Percentiles rank a stretch among this genome's conserved stretches.
These are phyloP conservation scores for Anas georgica DNA, from an alignment of 2,797 vertebrate species.

Conservation along the genomic window DNA sequence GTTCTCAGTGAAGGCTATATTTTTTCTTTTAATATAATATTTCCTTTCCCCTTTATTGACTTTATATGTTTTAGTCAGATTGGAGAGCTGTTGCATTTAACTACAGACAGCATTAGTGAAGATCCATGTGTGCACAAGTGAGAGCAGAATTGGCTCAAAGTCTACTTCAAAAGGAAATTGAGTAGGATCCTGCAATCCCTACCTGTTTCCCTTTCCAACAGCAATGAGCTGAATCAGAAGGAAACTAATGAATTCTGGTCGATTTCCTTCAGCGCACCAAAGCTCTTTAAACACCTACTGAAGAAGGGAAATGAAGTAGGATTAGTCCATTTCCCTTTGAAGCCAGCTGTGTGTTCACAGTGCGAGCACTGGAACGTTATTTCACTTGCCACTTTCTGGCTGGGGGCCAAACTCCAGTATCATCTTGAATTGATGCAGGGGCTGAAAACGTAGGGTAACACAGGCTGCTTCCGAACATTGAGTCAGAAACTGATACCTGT, in stretches of 20 bases:
- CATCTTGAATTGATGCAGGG: conserved; percentile 34
- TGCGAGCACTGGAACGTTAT: conserved; percentile 52
- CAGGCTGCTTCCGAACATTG: not conserved
- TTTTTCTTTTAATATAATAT: not conserved
- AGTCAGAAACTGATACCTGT: not conserved
- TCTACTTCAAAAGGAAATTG: conserved; percentile 61
- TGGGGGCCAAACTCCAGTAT: conserved; percentile 35
- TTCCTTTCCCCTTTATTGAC: not conserved
- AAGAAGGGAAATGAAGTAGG: conserved; percentile 73
- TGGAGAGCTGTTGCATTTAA: not conserved
- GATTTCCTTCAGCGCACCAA: conserved; percentile 51
- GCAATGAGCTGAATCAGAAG: conserved; percentile 64
- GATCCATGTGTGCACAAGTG: not conserved
- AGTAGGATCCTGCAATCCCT: conserved; percentile 28
- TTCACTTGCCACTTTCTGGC: conserved; percentile 63
- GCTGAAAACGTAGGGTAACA: not conserved
- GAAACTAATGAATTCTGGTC: conserved; percentile 66
- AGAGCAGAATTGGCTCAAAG: conserved; percentile 1
- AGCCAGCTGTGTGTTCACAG: conserved; percentile 70
- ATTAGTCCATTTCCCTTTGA: conserved; percentile 77
- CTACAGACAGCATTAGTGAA: not conserved
- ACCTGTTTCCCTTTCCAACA: conserved; percentile 60
- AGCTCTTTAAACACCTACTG: conserved; percentile 67
- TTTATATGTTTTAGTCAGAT: not conserved
- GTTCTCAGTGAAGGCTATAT: rapidly evolving